phyloP scores from a whole-genome alignment of 37 sponge, comb jelly and placozoan genomes.

The Beroe ovata region DNA sequence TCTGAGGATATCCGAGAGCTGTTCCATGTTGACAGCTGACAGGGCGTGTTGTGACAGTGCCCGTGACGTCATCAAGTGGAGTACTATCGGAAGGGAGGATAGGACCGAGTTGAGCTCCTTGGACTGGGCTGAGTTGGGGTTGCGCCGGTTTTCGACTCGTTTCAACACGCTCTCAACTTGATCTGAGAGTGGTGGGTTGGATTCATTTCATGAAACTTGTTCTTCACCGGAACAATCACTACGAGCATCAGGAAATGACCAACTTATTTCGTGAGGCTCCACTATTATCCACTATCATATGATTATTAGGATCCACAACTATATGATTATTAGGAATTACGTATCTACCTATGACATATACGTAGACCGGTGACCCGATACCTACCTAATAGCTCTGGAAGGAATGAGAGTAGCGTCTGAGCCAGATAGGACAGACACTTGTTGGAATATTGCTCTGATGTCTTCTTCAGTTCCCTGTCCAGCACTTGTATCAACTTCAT shows the following conservation, averaged over 20 bases:
- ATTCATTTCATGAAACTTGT: too few relatives aligned
- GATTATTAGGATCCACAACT: too few relatives aligned
- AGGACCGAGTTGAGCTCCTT: conserved; percentile 35
- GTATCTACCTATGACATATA: too few relatives aligned
- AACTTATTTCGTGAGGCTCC: too few relatives aligned
- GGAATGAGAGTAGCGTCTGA: conserved; percentile 15
- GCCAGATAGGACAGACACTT: conserved; percentile 21
- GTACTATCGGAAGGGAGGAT: conserved; percentile 17
- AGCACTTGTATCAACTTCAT: conserved; percentile 28
- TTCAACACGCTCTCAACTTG: conserved; percentile 14
- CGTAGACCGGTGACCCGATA: too few relatives aligned
- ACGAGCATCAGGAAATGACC: too few relatives aligned
- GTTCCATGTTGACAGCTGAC: conserved; percentile 55
- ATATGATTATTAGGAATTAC: too few relatives aligned
- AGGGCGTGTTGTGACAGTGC: conserved; percentile 44
- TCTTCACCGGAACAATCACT: too few relatives aligned
- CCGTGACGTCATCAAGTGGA: conserved; percentile 7
- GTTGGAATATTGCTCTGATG: background rate
- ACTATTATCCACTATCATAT: too few relatives aligned
- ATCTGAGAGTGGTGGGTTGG: conserved; percentile 9
- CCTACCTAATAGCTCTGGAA: conserved; percentile 19
- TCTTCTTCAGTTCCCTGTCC: conserved; percentile 49
- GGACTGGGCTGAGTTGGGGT: conserved; percentile 27
- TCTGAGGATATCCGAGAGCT: conserved; percentile 50
- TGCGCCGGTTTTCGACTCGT: conserved; percentile 29